Percentiles rank a stretch among this genome's conserved stretches.
Conservation (phyloP, 1,140 invertebrate species). For the Drosophila malerkotliana region DNA sequence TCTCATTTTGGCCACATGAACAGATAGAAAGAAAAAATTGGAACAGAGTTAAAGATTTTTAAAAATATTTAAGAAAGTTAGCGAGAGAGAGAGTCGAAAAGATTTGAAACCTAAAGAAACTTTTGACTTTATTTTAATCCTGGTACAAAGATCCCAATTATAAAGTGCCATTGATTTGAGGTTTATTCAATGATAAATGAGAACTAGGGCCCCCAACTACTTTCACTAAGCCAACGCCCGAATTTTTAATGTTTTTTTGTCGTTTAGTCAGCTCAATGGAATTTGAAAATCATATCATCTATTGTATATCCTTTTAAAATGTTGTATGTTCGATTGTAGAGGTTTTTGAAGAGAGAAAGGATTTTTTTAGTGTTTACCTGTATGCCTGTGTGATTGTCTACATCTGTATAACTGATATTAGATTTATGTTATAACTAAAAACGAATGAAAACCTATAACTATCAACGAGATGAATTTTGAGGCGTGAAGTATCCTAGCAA, state of each 20-base stretch:
- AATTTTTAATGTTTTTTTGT: constrained; percentile 56
- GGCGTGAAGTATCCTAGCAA: constrained; percentile 74
- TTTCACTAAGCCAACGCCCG: constrained; percentile 50
- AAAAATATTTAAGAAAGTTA: constrained; percentile 9
- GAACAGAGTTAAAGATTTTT: constrained; percentile 17
- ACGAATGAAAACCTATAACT: constrained; percentile 21
- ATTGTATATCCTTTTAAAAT: constrained; percentile 32
- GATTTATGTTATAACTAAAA: constrained; percentile 50
- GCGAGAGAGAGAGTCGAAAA: constrained; percentile 50
- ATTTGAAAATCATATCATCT: constrained; percentile 54
- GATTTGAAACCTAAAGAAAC: constrained; percentile 40
- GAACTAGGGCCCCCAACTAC: constrained; percentile 49
- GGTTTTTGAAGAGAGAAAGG: constrained; percentile 25
- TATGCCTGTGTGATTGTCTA: constrained; percentile 79
- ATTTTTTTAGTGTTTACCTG: constrained; percentile 60
- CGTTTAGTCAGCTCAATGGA: constrained; percentile 38
- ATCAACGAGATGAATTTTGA: constrained; percentile 31
- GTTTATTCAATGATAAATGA: constrained; percentile 15
- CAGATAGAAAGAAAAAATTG: constrained; percentile 22
- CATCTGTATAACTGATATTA: constrained; percentile 73
- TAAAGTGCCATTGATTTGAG: constrained; percentile 62
- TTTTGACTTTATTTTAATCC: constrained; percentile 37
- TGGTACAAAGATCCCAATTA: constrained; percentile 51
- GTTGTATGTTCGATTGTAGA: constrained; percentile 64
- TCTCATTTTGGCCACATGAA: constrained; percentile 55